Evolutionary conservation across 2,888 invertebrate genomes (phyloP).

Genomic region (Scaptomyza reducta): DNA sequence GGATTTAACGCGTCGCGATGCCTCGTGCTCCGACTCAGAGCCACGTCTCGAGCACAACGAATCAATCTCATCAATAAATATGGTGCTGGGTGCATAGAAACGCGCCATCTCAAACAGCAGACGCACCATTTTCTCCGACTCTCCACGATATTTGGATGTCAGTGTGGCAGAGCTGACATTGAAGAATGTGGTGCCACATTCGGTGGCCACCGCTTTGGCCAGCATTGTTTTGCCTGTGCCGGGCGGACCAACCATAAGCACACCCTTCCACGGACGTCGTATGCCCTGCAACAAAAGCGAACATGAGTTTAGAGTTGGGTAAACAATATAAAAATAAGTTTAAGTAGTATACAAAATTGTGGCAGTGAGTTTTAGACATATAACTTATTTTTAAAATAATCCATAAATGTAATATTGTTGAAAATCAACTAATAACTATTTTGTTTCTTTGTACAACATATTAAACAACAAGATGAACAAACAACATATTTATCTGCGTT

Average conservation of each 20-base stretch:
- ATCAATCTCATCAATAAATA: constrained; percentile 99
- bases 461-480: not conserved
- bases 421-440: no score
- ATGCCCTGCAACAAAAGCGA: constrained; percentile 88
- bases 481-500: not conserved
- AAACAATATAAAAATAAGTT: not conserved
- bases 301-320: not conserved
- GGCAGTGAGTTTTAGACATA: no score
- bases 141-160: constrained; percentile 99
- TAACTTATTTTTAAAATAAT: no score
- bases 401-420: no score
- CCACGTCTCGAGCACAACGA: constrained; percentile 97
- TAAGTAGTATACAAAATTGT: not conserved
- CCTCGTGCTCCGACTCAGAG: constrained; percentile 98
- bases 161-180: constrained; percentile 98
- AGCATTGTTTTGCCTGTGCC: constrained; percentile 97
- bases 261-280: constrained; percentile 97
- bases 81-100: constrained; percentile 98
- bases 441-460: no score
- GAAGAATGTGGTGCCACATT: constrained; percentile 98
- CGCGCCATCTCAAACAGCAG: constrained; percentile 99
- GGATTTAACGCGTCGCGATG: constrained; percentile 97
- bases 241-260: constrained; percentile 96
- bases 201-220: constrained; percentile 98
- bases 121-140: constrained; percentile 98